Base-by-base conservation (phyloP, 2,888 invertebrate genomes). In the Drosophila bunnanda region DNA sequence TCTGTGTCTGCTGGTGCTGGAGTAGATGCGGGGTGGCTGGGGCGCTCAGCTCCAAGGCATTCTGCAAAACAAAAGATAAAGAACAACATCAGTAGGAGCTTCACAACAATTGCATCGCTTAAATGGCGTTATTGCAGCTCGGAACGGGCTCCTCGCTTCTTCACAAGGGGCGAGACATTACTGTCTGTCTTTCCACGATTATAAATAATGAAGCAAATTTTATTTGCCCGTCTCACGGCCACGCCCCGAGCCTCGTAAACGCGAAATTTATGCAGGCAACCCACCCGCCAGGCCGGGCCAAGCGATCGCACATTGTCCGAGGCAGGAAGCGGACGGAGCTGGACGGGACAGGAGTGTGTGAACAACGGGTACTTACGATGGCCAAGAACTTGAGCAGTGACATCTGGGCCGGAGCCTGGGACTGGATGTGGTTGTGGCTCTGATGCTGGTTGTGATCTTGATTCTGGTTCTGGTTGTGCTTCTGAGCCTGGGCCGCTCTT, bases 11-110 rank as follows among this genome's bases (percentile, higher is more conserved):
- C 44, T 91, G 90, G 76, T 95, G 95, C 90, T 96, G 96, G 79
- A 98, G 93, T 52, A 98, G 93, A 58, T 97, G 95, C 90, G 97
- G 97, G 85, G 97, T 97, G 69, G 98, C 98, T 52, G 98, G 98
- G 22, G 97, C 97, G 75, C 97, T 96, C 88, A 98, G 93, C 91
- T 98, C 98, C 90, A 98, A 93, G 41, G 98, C 97, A 93, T 98
- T 98, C 98, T 98, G 94, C 56, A 83, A 74, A 4, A n/a, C 0
- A 43, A 52, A 53, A 36, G 32, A 15, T 28, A 95, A 94, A 91
- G 91, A 10, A 91, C 10, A 25, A n/a, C 0, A n/a, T 67, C 22
- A 41, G 41, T 44, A n/a, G 25, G 28, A 38, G 38, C 0, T 41
- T 20, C 30, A 12, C 28, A 34, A 60, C 22, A 28, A 48, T 39